Percentiles rank a stretch among this genome's conserved stretches.
phyloP scores from a whole-genome alignment of 2,113 vertebrate species.

The Suricata suricatta region DNA sequence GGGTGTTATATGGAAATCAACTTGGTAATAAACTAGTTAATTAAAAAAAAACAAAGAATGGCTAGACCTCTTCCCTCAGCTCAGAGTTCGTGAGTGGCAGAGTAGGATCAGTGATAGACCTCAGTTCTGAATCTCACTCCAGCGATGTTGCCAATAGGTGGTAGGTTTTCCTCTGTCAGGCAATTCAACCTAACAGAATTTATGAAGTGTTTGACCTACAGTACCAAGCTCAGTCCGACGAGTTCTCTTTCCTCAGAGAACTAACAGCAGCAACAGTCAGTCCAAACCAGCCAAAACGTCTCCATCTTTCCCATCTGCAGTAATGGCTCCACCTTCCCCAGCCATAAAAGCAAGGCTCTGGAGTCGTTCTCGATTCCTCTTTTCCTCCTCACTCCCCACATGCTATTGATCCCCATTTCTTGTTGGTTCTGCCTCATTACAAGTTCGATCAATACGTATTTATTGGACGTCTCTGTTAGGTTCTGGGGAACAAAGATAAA shows the following conservation, averaged over 20 bases:
- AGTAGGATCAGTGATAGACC: background rate
- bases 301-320: background rate
- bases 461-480: conserved; percentile 44
- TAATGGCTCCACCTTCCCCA: background rate
- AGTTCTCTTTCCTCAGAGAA: background rate
- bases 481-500: conserved; percentile 53
- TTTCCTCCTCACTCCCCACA: background rate
- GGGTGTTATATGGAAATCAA: too few relatives aligned
- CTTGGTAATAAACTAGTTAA: too few relatives aligned
- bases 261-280: background rate
- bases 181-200: background rate
- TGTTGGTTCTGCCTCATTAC: conserved; percentile 55
- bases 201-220: background rate
- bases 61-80: background rate
- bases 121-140: background rate
- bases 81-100: background rate
- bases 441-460: background rate
- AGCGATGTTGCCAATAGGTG: background rate
- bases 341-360: background rate
- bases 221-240: background rate
- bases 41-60: background rate
- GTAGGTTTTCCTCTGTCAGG: background rate
- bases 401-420: background rate
- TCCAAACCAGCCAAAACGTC: background rate
- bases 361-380: background rate